These are phyloP conservation scores for Lomographa bimaculata DNA, from an alignment of 2,888 invertebrate species.

Conservation along the genomic window DNA sequence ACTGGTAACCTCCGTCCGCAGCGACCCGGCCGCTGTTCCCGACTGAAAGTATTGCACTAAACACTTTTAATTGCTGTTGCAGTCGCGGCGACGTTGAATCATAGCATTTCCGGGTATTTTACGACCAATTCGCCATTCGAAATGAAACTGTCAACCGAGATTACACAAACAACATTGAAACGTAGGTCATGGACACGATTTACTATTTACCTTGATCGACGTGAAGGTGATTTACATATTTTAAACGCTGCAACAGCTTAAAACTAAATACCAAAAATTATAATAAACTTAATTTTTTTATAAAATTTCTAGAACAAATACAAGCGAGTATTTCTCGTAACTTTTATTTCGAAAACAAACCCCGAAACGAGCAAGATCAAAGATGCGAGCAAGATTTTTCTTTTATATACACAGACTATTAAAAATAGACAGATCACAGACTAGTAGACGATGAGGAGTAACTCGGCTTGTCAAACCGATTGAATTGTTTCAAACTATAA, in stretches of 20 bases:
- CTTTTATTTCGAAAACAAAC: constrained; percentile 13
- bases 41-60: constrained; percentile 66
- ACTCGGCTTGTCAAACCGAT: too few species aligned
- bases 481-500: too few species aligned
- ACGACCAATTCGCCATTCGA: constrained; percentile 76
- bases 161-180: constrained; percentile 67
- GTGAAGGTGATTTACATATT: constrained; percentile 59
- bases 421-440: too few species aligned
- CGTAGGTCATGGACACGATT: constrained; percentile 38
- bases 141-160: constrained; percentile 71
- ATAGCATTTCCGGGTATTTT: constrained; percentile 83
- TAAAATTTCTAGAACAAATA: too few species aligned
- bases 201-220: constrained; percentile 56
- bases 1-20: constrained; percentile 57
- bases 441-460: too few species aligned
- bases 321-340: too few species aligned
- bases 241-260: constrained; percentile 39
- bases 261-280: constrained; percentile 51
- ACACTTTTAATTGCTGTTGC: constrained; percentile 66
- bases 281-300: too few species aligned
- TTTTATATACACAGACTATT: too few species aligned
- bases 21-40: constrained; percentile 55
- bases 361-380: not conserved
- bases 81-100: constrained; percentile 71
- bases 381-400: too few species aligned